Evolutionary conservation across 2,888 invertebrate species (phyloP), one percentile per base, ranked within the genome.

Genomic region (Campaea margaritaria): DNA sequence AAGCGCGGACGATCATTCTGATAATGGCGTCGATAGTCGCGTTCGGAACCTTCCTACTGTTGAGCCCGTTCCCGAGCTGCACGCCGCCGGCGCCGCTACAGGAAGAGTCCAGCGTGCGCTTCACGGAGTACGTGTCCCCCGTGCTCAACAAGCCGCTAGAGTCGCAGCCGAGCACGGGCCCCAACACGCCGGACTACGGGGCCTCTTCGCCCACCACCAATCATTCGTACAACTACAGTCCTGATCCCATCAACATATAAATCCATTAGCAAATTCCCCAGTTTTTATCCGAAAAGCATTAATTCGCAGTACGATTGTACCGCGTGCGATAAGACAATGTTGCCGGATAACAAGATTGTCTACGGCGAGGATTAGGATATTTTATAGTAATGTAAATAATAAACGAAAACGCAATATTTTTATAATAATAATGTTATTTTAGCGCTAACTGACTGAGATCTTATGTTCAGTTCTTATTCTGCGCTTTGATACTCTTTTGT

Each of bases 31-130:
- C 96, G 39, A 91, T 94, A 47, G 89, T 94, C 3, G 95, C 95
- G 0, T 87, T 94, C n/a, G 93, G 94, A 0, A 93, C 95, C 34
- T 95, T 95, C 75, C 89, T 95, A 58, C 92, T 95, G 56, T 90
- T 95, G 69, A 95, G 95, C 71, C 95, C 95, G 0, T 96, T 96
- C 75, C 95, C 95, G 16, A 94, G 94, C 31, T 96, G 96, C 78
- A 94, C 94, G 36, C 93, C 94, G 0, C 91, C 93, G 0, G 91
- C 89, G 14, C 87, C 90, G 3, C 78, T 89, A 60, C 91, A 90
- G 59, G 89, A 88, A 58, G 93, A 93, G 67, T 86, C 93, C 2
- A 87, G 86, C 64, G 79, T 93, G 41, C 78, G 89, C 55, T 88
- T 87, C 68, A 90, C 93, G 36, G 93, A 93, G 72, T 94, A 94